Evolutionary conservation across 2,113 vertebrate genomes (phyloP).

Genomic region (Calidris pygmaea): DNA sequence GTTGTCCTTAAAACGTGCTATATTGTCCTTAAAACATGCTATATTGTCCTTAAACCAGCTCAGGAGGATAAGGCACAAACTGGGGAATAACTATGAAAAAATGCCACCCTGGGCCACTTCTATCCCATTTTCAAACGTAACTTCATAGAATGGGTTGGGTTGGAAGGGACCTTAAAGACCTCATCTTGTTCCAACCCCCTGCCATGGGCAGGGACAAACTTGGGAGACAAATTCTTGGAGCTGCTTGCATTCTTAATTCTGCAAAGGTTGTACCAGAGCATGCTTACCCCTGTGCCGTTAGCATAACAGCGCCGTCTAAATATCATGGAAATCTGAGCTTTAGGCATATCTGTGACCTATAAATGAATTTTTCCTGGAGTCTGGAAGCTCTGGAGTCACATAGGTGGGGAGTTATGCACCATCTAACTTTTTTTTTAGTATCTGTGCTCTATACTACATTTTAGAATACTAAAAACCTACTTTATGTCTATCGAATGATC

Average conservation of each 20-base stretch:
- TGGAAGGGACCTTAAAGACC: background rate
- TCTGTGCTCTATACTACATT: background rate
- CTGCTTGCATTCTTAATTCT: background rate
- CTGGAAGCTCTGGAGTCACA: background rate
- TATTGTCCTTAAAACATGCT: background rate
- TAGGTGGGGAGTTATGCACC: background rate
- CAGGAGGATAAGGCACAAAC: background rate
- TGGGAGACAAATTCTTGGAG: background rate
- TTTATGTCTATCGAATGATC: background rate
- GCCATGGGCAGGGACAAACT: background rate
- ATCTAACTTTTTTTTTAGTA: background rate
- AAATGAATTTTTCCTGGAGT: background rate
- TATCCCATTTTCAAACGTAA: background rate
- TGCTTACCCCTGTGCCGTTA: rapidly evolving
- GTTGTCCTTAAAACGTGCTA: background rate
- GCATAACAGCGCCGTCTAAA: background rate
- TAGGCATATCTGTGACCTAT: background rate
- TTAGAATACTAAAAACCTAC: background rate
- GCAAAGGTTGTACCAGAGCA: background rate
- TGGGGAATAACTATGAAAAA: background rate
- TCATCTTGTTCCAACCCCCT: background rate
- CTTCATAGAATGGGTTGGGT: background rate
- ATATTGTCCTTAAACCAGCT: background rate
- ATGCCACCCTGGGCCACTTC: background rate
- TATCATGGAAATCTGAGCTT: background rate